Percentiles rank a stretch among this genome's conserved stretches.
Evolutionary conservation across 2,888 invertebrate species (phyloP).

Genomic region (Penaeus monodon): DNA sequence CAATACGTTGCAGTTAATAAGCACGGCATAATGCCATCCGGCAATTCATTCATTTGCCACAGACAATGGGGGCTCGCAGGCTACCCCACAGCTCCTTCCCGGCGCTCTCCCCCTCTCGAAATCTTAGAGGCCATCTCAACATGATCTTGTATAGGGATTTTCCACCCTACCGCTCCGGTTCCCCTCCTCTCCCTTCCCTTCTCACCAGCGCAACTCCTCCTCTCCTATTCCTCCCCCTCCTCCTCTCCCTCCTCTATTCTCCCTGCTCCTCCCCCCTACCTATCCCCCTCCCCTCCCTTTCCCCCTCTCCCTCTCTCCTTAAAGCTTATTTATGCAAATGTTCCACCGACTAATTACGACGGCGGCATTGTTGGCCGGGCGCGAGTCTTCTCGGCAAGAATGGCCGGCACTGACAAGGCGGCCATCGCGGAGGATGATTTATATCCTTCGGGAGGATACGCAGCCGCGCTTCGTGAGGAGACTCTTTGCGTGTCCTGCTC

Average conservation of each 20-base stretch:
- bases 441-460: not conserved
- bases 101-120: too few species aligned
- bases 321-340: conserved; percentile 56
- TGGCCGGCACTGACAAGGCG: conserved; percentile 50
- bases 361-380: conserved; percentile 46
- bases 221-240: not conserved
- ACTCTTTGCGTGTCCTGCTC: too few species aligned
- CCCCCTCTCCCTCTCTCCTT: conserved; percentile 18
- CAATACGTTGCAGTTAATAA: conserved; percentile 42
- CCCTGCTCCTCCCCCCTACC: not conserved
- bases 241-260: not conserved
- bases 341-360: conserved; percentile 49
- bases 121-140: too few species aligned
- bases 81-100: too few species aligned
- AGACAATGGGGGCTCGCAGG: conserved; percentile 20
- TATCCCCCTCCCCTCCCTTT: not conserved
- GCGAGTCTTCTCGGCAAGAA: conserved; percentile 54
- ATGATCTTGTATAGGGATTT: too few species aligned
- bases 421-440: conserved; percentile 40
- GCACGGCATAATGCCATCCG: conserved; percentile 39
- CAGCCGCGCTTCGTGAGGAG: too few species aligned
- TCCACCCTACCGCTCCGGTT: not conserved
- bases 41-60: conserved; percentile 52
- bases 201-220: not conserved
- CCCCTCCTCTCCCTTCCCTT: not conserved